These are phyloP conservation scores for Spea hammondii DNA, from an alignment of 2,797 vertebrate species.

Conservation along the genomic window DNA sequence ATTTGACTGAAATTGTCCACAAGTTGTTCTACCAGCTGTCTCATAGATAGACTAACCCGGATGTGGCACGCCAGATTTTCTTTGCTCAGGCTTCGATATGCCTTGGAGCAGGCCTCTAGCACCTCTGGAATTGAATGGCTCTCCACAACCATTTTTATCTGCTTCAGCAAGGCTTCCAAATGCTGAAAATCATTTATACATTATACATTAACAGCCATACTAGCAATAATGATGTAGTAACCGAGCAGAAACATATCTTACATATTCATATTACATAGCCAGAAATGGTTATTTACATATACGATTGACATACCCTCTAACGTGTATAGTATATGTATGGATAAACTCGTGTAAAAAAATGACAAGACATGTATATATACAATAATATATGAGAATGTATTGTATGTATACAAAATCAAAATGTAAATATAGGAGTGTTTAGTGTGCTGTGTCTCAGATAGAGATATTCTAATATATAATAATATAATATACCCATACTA, in stretches of 20 bases:
- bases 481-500: too few relatives aligned
- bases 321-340: too few relatives aligned
- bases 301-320: too few relatives aligned
- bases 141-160: slow-evolving; percentile 69
- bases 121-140: slow-evolving; percentile 69
- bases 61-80: slow-evolving; percentile 64
- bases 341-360: too few relatives aligned
- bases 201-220: too few relatives aligned
- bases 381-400: too few relatives aligned
- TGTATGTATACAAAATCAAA: too few relatives aligned
- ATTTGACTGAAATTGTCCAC: slow-evolving; percentile 67
- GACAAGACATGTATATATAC: too few relatives aligned
- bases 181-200: slow-evolving; percentile 62
- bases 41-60: slow-evolving; percentile 64
- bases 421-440: too few relatives aligned
- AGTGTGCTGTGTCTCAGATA: too few relatives aligned
- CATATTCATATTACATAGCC: not conserved
- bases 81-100: slow-evolving; percentile 72
- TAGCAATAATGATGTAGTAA: not conserved
- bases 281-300: too few relatives aligned
- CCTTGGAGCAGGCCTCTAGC: slow-evolving; percentile 78
- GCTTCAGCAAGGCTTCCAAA: slow-evolving; percentile 70
- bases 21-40: slow-evolving; percentile 74
- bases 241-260: not conserved
- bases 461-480: too few relatives aligned